Conservation (phyloP, 23 tunicate species). For the Ascidia mentula region DNA sequence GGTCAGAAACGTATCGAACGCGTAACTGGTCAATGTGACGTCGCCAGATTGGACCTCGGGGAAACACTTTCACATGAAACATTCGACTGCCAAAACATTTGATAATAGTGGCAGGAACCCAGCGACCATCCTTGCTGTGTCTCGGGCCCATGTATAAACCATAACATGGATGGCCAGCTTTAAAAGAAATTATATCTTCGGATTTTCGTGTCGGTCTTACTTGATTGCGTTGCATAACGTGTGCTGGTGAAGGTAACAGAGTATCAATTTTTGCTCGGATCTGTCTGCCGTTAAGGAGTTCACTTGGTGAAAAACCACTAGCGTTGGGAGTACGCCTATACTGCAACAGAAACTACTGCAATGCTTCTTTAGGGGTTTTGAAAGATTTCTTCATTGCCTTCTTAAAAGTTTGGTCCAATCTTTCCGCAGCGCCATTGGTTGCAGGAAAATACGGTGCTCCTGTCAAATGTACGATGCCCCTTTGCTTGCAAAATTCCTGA, state of each 20-base stretch:
- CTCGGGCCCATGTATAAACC: background rate
- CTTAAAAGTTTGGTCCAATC: slow-evolving; percentile 23
- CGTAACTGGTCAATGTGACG: too few species aligned
- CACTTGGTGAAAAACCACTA: slow-evolving; percentile 20
- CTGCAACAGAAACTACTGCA: slow-evolving; percentile 19
- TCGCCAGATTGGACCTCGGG: too few species aligned
- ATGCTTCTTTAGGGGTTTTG: background rate
- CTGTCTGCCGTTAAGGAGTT: slow-evolving; percentile 9
- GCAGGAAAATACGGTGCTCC: slow-evolving; percentile 22
- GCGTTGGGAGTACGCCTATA: slow-evolving; percentile 14
- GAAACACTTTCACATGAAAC: too few species aligned
- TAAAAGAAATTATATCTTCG: background rate
- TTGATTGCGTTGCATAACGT: background rate
- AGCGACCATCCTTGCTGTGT: background rate
- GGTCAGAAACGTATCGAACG: too few species aligned
- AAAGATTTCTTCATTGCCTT: background rate
- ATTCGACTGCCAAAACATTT: too few species aligned
- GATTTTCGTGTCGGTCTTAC: background rate
- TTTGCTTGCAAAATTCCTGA: background rate
- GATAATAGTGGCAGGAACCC: too few species aligned
- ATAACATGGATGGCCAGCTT: slow-evolving; percentile 13
- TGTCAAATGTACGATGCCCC: slow-evolving; percentile 11
- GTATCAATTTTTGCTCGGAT: slow-evolving; percentile 25
- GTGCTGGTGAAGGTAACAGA: slow-evolving; percentile 27
- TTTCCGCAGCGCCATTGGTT: slow-evolving; percentile 24